These are phyloP conservation scores for Eurytoma adleriae DNA, from an alignment of 2,888 invertebrate genomes.

Conservation along the genomic window DNA sequence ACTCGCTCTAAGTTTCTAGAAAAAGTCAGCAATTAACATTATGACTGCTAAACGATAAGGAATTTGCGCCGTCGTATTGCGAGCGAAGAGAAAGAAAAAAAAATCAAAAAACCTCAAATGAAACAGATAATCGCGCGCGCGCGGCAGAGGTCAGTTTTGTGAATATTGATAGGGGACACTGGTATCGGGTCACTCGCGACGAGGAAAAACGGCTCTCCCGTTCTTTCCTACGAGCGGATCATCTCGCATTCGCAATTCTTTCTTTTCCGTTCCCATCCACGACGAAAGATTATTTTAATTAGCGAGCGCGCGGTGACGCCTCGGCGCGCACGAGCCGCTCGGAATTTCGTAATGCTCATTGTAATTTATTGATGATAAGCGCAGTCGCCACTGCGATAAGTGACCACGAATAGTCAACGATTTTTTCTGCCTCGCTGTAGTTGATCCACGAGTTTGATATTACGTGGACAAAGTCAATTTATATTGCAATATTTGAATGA, in stretches of 20 bases:
- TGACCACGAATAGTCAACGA: too few species aligned
- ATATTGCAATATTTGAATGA: too few species aligned
- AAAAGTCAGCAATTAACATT: too few species aligned
- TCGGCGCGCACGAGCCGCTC: background rate
- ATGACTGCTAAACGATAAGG: too few species aligned
- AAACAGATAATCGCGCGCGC: background rate
- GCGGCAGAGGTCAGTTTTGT: slow-evolving; percentile 33
- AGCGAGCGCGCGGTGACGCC: background rate
- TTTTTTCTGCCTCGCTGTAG: too few species aligned
- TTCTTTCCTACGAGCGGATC: background rate
- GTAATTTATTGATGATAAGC: slow-evolving; percentile 42
- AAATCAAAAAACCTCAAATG: slow-evolving; percentile 3
- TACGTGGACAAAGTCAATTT: too few species aligned
- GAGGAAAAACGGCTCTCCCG: background rate
- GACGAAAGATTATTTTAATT: slow-evolving; percentile 47
- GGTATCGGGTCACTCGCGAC: slow-evolving; percentile 3
- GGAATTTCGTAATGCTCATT: slow-evolving; percentile 40
- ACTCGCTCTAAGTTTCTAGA: too few species aligned
- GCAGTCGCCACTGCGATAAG: too few species aligned
- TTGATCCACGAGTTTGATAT: too few species aligned
- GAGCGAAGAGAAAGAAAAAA: background rate
- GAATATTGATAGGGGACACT: slow-evolving; percentile 32
- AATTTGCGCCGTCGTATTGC: too few species aligned
- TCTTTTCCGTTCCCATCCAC: background rate
- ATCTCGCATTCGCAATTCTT: background rate